Base-by-base conservation (phyloP, 2,797 vertebrate genomes). In the Microctenopoma stevenorrisi region DNA sequence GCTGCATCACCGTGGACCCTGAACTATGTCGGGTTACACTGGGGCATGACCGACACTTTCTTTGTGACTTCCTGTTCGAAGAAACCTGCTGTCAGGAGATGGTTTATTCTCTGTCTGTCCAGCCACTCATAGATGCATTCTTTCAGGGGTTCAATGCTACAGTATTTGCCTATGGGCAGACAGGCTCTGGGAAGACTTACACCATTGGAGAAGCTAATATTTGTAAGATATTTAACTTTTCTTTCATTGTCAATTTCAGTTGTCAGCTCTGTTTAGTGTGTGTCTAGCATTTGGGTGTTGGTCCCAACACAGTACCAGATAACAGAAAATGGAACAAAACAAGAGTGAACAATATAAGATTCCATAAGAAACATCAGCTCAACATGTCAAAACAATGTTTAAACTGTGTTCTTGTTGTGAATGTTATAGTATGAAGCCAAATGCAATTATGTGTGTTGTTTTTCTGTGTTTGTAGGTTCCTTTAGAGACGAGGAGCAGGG, bases 81-180 rank as follows among this genome's bases (percentile, higher is more conserved):
- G 95, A 96, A 80, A 89, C 86, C 5, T 86, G 94, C 3, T 94
- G 91, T 71, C 97, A 99, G 85, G 96, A 96, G 55, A 93, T 94
- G 0, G 94, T 97, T 60, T 98, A 97, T 83, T 91, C 88, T 10
- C 88, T 78, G 40, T 97, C 96, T 0, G 96, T 98, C 16, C 96
- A 95, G 85, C 95, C 96, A 0, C 96, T 99, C 49, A 95, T 99
- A 1, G 93, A 96, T 50, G 96, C 97, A 30, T 99, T 99, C 88
- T 96, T 99, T 83, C 95, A 96, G 86, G 98, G 98, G 5, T 97
- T 97, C 91, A 99, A 98, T 28, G 95, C 95, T 56, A 98, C 98
- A 0, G 94, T 98, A 18, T 98, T 99, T 87, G 97, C 97, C 52
- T 99, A 99, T 15, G 98, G 97, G 1, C 98, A 98, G 93, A 98